These are phyloP conservation scores for Pemphredon lugubris DNA, from an alignment of 2,888 invertebrate genomes.

Conservation along the genomic window DNA sequence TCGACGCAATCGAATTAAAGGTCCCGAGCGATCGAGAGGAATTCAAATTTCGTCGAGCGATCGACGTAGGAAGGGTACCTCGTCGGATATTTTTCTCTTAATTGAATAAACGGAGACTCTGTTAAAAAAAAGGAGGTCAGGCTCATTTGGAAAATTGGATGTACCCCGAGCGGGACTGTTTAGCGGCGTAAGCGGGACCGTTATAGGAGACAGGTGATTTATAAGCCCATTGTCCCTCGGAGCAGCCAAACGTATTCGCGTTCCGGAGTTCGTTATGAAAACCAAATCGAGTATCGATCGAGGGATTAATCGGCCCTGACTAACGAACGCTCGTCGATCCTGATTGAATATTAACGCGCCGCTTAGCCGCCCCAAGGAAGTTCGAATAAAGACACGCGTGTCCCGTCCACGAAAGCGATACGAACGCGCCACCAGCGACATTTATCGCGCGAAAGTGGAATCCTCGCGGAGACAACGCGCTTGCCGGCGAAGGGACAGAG, in stretches of 20 bases:
- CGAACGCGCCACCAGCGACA: no score
- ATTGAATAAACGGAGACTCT: no score
- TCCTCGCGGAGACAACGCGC: conserved; percentile 13
- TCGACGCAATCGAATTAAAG: no score
- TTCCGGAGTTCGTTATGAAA: conserved; percentile 12
- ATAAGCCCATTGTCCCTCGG: conserved; percentile 33
- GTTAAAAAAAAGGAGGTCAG: no score
- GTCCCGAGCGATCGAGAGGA: no score
- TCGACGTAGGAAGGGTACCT: no score
- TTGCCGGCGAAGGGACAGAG: conserved; percentile 7
- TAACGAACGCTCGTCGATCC: no score
- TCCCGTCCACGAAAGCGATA: no score
- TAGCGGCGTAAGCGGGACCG: conserved; percentile 29
- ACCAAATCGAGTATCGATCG: conserved; percentile 8
- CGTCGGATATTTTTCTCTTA: background rate
- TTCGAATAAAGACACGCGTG: no score
- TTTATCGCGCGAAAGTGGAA: no score
- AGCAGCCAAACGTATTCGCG: no score
- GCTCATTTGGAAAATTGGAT: conserved; percentile 34
- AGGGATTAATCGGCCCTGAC: background rate
- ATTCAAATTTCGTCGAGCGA: no score
- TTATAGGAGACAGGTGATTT: conserved; percentile 39
- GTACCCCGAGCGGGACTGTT: conserved; percentile 11
- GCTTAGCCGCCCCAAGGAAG: background rate
- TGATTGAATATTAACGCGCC: conserved; percentile 14